Percentiles rank a stretch among this genome's conserved stretches.
Conservation (phyloP, 2,888 invertebrate species). For the Lasioglossum vierecki region DNA sequence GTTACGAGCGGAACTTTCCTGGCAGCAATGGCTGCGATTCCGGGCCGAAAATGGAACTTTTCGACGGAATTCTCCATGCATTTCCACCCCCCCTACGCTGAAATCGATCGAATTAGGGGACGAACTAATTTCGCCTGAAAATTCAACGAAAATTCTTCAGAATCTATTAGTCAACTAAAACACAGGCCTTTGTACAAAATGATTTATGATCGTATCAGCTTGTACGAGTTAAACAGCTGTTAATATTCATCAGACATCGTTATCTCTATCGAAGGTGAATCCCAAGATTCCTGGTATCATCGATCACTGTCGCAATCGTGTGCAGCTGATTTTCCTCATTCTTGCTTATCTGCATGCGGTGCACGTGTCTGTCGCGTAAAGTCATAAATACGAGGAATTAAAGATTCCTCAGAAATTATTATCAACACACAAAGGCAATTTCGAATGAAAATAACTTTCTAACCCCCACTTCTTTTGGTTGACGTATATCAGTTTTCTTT, state of each 20-base stretch:
- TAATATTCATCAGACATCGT: background rate
- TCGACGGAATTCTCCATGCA: background rate
- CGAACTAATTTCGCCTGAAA: background rate
- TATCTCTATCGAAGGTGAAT: background rate
- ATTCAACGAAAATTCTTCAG: background rate
- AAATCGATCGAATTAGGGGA: background rate
- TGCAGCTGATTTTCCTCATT: background rate
- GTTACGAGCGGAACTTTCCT: constrained; percentile 58
- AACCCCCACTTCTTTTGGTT: background rate
- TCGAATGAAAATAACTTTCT: background rate
- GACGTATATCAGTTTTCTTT: background rate
- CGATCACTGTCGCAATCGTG: background rate
- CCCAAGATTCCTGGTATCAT: background rate
- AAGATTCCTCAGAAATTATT: background rate
- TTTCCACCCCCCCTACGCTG: background rate
- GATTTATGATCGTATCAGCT: background rate
- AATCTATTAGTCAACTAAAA: background rate
- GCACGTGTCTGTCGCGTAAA: background rate
- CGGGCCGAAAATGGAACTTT: constrained; percentile 5
- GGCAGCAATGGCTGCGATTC: constrained; percentile 58
- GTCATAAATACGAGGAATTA: too few species aligned
- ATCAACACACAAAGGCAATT: background rate
- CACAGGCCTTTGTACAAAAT: background rate
- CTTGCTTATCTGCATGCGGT: background rate
- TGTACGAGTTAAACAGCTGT: background rate